Percentiles rank a stretch among this genome's conserved stretches.
Conservation (phyloP, 2,797 vertebrate genomes). For the Sardinella longiceps region DNA sequence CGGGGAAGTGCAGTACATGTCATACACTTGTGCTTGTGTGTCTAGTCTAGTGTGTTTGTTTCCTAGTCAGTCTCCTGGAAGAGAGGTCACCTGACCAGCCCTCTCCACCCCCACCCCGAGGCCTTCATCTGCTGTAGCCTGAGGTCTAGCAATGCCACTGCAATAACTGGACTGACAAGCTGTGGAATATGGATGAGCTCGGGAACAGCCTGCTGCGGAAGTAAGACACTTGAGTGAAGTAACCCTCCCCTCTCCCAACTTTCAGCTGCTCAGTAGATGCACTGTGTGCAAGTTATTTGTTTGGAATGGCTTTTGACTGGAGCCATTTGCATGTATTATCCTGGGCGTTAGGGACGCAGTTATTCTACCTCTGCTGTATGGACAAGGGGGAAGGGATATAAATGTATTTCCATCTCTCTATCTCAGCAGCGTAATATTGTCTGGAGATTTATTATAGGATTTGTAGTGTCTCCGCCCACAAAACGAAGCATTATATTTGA, state of each 20-base stretch:
- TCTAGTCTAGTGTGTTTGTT: not conserved
- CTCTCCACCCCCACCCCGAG: not conserved
- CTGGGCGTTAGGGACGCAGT: slow-evolving; percentile 70
- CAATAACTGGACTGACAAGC: not conserved
- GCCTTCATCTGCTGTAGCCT: not conserved
- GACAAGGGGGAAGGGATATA: slow-evolving; percentile 72
- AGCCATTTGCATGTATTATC: slow-evolving; percentile 77
- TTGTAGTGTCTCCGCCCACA: slow-evolving; percentile 70
- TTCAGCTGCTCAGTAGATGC: not conserved
- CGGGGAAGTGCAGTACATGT: no score
- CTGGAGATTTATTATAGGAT: slow-evolving; percentile 73
- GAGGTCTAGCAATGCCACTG: not conserved
- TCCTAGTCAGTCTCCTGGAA: not conserved
- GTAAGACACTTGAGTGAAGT: not conserved
- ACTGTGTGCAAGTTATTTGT: not conserved
- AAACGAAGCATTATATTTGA: slow-evolving; percentile 70
- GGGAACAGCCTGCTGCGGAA: not conserved
- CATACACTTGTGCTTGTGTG: not conserved
- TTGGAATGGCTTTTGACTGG: slow-evolving; percentile 71
- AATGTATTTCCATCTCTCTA: slow-evolving; percentile 72
- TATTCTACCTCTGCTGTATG: slow-evolving; percentile 72
- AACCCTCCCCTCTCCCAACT: not conserved
- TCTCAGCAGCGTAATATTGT: slow-evolving; percentile 74
- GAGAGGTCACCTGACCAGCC: not conserved
- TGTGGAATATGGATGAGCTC: not conserved